Evolutionary conservation across 2,797 vertebrate species (phyloP), one percentile per base, ranked within the genome.

Genomic region (Rhodeus uyekii): DNA sequence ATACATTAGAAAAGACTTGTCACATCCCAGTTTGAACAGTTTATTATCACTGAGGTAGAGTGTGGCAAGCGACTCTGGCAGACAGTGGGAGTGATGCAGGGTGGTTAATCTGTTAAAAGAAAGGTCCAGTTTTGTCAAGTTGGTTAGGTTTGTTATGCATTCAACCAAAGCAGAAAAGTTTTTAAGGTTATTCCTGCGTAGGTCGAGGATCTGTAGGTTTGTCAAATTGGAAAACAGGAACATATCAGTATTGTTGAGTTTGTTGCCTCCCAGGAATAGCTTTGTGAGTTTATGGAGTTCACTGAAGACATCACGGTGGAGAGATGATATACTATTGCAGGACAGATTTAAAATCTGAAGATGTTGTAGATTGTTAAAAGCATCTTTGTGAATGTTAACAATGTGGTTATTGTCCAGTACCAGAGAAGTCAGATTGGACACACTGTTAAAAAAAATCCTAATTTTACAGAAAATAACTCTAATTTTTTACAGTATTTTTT

Each of bases 291-390:
- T 93, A 60, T 85, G 77, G 10, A 94, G 90, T n/a, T 91, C 91
- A 27, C 85, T 4, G 86, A 96, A 96, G 24, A 91, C 55, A 14
- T 12, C 76, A 1, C 78, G 76, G 24, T 77, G 81, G 61, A 94
- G 89, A 53, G 64, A 18, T 68, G 76, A 39, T 80, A 95, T 89
- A 0, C 81, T 19, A 87, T 95, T 96, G 64, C 75, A 87, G 13
- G 92, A 91, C 72, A 95, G 67, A 86, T 94, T 94, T n/a, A 96
- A 87, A 77, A 69, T 82, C 48, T 87, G 55, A 19, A 96, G 91
- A 13, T 89, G 86, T 76, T 63, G 2, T 74, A 95, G 84, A 39
- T 87, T 87, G 46, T 82, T 74, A 84, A 95, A 95, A 46, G 92
- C 90, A n/a, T 82, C 80, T 13, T 63, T 38, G 18, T 74, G 38